Conservation (phyloP, 2,797 vertebrate genomes). For the Pseudochirops cupreus region DNA sequence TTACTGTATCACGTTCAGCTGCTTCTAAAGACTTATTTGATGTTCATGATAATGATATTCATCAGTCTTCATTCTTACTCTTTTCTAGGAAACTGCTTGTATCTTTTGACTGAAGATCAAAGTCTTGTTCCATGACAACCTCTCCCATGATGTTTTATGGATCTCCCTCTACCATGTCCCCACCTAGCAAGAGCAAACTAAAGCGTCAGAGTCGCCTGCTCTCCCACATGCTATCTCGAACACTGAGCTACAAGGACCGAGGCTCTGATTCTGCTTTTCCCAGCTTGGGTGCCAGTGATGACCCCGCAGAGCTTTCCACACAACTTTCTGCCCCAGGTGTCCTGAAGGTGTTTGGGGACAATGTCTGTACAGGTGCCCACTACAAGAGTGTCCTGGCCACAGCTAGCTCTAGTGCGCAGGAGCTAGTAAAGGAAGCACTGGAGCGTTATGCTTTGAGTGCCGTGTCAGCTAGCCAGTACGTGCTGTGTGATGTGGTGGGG, state of each 20-base stretch:
- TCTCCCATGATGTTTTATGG: slow-evolving; percentile 93
- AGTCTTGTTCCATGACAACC: slow-evolving; percentile 70
- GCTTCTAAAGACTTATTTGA: background rate
- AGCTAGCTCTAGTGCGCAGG: slow-evolving; percentile 91
- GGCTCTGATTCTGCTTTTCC: slow-evolving; percentile 85
- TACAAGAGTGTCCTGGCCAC: slow-evolving; percentile 98
- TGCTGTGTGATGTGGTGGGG: slow-evolving; percentile 95
- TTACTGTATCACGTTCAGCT: background rate
- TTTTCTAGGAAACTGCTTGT: slow-evolving; percentile 35
- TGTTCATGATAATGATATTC: background rate
- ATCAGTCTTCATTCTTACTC: background rate
- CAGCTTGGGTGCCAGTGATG: slow-evolving; percentile 85
- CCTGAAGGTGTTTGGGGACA: slow-evolving; percentile 96
- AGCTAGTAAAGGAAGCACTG: slow-evolving; percentile 95
- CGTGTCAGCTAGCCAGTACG: slow-evolving; percentile 87
- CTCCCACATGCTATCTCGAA: slow-evolving; percentile 93
- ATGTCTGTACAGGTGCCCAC: slow-evolving; percentile 94
- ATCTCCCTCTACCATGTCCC: slow-evolving; percentile 93
- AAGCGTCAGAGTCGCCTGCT: slow-evolving; percentile 95
- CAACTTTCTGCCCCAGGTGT: slow-evolving; percentile 95
- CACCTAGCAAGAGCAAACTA: slow-evolving; percentile 93
- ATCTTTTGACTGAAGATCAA: background rate
- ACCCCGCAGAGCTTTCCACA: slow-evolving; percentile 95
- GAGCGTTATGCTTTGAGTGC: slow-evolving; percentile 95
- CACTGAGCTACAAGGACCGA: slow-evolving; percentile 94